Base-by-base conservation (phyloP, 2,888 invertebrate species). In the Callinectes sapidus region DNA sequence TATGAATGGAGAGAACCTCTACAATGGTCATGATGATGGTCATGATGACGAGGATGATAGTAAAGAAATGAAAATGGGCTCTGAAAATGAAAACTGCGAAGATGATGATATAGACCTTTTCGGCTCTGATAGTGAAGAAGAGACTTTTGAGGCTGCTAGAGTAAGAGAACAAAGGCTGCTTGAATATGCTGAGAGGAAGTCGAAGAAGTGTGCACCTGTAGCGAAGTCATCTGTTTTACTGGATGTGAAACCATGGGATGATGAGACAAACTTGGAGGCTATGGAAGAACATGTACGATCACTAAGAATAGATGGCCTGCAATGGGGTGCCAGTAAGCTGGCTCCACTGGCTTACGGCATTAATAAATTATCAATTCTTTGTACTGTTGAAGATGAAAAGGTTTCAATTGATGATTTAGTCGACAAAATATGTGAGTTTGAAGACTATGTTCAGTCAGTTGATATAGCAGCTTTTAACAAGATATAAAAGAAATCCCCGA, bases 391-490 rank as follows among this genome's bases (percentile, higher is more conserved):
- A 96, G 99, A 99, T 96, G 99, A 98, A 89, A 99, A 99, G 96
- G 98, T 99, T 48, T 98, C 98, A 71, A 97, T 98, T 91, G 98
- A 98, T 96, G 97, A 97, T 95, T 96, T 99, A 90, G 97, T 97
- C 93, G 99, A 99, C 96, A 97, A 97, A 95, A 99, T 99, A 95
- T 97, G 98, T 96, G 97, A 97, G 91, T 98, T 98, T 95, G 98
- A 99, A 96, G 98, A 99, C 95, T 97, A 97, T 95, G 98, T 99
- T 94, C 99, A 99, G 96, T 98, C 98, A 95, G 98, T 99, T 95
- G 99, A 99, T 96, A 98, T 99, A 96, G 99, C 98, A 95, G 98
- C 99, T 95, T 99, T 99, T 96, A 99, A 99, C 96, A 99, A 99
- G 96, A 98, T 98, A 96, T 98, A 98, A n/a, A n/a, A 92, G 48